A percentile compares a stretch with the other conserved stretches of the same genome.
These are phyloP conservation scores for Anoplopoma fimbria DNA, from an alignment of 2,113 vertebrate genomes.

Conservation along the genomic window DNA sequence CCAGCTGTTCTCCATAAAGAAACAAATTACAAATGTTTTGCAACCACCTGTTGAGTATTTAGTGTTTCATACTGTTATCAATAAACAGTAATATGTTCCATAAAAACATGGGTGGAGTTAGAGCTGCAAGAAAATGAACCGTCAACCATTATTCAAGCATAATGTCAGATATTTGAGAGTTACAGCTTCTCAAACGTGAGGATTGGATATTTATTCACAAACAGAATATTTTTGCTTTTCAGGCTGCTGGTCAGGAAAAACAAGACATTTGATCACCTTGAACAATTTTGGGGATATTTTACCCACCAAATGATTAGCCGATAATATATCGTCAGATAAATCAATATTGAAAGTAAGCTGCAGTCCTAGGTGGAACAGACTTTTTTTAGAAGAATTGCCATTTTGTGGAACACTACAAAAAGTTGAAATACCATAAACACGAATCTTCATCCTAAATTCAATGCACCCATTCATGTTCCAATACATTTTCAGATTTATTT, in stretches of 20 bases:
- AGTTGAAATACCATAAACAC: too few relatives aligned
- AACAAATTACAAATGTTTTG: not conserved
- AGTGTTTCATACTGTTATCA: not conserved
- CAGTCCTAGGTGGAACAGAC: not conserved
- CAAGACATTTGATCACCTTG: not conserved
- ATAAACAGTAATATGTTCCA: not conserved
- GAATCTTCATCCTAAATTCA: not conserved
- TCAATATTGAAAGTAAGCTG: not conserved
- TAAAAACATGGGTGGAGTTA: not conserved
- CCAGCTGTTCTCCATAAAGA: not conserved
- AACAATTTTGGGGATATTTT: not conserved
- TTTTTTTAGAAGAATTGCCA: too few relatives aligned
- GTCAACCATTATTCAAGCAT: not conserved
- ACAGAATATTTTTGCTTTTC: not conserved
- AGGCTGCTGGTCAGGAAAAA: not conserved
- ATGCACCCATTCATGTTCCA: not conserved
- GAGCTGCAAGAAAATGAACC: not conserved
- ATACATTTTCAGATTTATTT: not conserved
- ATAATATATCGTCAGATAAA: not conserved
- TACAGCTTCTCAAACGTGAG: not conserved
- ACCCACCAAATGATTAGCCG: too few relatives aligned
- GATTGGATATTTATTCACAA: not conserved
- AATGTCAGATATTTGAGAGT: not conserved
- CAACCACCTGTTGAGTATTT: not conserved
- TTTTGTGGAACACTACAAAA: too few relatives aligned